phyloP scores from a whole-genome alignment of 2,797 vertebrate genomes.

The Glyptemys insculpta region DNA sequence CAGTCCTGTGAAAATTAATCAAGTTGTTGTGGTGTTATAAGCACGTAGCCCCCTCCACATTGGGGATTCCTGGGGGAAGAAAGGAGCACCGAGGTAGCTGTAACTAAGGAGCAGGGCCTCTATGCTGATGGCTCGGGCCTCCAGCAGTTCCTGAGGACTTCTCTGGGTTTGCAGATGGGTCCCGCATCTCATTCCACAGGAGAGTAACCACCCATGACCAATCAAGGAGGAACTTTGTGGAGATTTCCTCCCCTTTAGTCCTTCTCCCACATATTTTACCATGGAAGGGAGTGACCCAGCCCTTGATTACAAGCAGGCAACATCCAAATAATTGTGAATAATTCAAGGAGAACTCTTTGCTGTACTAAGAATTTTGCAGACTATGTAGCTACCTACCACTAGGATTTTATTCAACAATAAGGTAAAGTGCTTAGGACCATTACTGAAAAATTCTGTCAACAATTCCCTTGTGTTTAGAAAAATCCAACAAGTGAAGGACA shows the following conservation, averaged over 20 bases:
- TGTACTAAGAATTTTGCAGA: background rate
- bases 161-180: background rate
- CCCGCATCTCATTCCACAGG: fast-evolving
- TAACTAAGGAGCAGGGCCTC: background rate
- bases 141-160: background rate
- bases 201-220: background rate
- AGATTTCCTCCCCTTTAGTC: background rate
- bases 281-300: background rate
- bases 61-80: background rate
- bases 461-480: background rate
- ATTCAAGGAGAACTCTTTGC: background rate
- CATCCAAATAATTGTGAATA: background rate
- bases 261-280: background rate
- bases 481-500: background rate
- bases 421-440: background rate
- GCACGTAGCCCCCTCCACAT: background rate
- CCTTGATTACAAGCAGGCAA: background rate
- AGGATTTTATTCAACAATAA: background rate
- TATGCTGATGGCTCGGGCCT: background rate
- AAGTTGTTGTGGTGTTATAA: fast-evolving
- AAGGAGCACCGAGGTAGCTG: background rate
- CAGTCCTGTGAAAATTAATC: background rate
- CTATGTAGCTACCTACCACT: background rate
- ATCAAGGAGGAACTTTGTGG: background rate
- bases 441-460: background rate